These are phyloP conservation scores for Burhinus bistriatus DNA, from an alignment of 2,113 vertebrate genomes.

Conservation along the genomic window DNA sequence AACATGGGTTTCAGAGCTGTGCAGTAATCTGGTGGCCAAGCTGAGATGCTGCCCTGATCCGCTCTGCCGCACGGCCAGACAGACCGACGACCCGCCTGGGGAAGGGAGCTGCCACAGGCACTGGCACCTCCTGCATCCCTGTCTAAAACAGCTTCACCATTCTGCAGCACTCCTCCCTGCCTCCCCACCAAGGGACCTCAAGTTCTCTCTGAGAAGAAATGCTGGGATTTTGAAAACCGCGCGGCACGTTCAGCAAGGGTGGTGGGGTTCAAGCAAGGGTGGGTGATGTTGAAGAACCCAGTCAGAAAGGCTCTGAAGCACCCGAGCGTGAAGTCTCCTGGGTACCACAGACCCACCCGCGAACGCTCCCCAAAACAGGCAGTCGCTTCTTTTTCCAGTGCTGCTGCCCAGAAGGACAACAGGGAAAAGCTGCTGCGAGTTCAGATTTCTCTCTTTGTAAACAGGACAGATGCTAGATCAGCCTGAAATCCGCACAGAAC, in stretches of 20 bases:
- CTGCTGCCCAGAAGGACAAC: not conserved
- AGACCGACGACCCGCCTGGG: accelerated
- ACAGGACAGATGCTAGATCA: not conserved
- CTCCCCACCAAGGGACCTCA: not conserved
- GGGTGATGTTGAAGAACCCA: not conserved
- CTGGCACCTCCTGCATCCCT: not conserved
- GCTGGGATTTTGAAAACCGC: not conserved
- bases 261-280: not conserved
- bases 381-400: not conserved
- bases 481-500: not conserved
- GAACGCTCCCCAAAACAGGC: not conserved
- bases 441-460: not conserved
- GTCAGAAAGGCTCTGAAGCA: not conserved
- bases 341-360: not conserved
- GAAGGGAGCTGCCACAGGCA: not conserved
- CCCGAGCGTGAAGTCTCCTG: not conserved
- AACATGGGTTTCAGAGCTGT: too few species aligned
- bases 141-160: not conserved
- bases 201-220: not conserved
- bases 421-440: not conserved
- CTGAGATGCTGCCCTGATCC: not conserved
- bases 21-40: too few species aligned
- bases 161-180: not conserved
- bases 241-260: not conserved
- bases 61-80: not conserved